phyloP scores from a whole-genome alignment of 2,888 invertebrate species.

The Lymantria dispar region DNA sequence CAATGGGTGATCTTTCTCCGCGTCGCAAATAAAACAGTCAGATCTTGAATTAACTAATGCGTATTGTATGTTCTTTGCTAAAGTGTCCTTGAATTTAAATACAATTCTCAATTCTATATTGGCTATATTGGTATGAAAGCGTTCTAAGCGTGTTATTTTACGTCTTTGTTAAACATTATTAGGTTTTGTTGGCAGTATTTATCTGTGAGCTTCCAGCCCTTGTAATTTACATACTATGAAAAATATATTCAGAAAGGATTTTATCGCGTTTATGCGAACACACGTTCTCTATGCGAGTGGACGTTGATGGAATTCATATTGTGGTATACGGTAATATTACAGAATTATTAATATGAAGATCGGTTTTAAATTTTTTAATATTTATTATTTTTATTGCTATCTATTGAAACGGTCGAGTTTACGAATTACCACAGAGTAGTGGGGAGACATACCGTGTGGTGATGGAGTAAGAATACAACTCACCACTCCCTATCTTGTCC shows the following conservation, averaged over 20 bases:
- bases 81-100: neutral
- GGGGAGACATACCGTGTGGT: no score
- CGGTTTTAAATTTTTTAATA: no score
- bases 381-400: no score
- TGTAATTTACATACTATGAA: conserved; percentile 49
- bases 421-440: no score
- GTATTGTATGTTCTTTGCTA: neutral
- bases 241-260: conserved; percentile 41
- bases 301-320: conserved; percentile 2
- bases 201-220: conserved; percentile 40
- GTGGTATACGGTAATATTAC: neutral
- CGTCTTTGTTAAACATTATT: neutral
- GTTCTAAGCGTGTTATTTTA: neutral
- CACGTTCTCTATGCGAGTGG: conserved; percentile 2
- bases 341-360: neutral
- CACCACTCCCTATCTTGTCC: no score
- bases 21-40: neutral
- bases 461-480: no score
- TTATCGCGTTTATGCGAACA: neutral
- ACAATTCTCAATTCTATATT: neutral
- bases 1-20: neutral
- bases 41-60: neutral
- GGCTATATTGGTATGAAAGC: neutral
- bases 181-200: conserved; percentile 14
- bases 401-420: no score